A percentile compares a stretch with the other conserved stretches of the same genome.
These are phyloP conservation scores for Gobio gobio DNA, from an alignment of 2,113 vertebrate genomes.

Conservation along the genomic window DNA sequence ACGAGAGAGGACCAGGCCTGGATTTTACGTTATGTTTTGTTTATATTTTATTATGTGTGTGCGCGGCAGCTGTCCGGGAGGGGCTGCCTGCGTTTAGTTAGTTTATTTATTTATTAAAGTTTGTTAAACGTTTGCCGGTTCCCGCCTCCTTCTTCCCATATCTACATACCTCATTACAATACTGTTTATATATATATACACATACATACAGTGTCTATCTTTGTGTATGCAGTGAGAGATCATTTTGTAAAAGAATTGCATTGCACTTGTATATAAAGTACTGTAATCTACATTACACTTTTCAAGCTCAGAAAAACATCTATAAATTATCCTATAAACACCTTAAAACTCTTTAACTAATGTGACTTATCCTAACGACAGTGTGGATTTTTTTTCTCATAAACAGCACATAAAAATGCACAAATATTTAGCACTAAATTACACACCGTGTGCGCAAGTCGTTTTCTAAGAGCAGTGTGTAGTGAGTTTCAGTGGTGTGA, in stretches of 20 bases:
- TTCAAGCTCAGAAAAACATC: background rate
- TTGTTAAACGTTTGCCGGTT: too few relatives aligned
- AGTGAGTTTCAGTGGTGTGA: background rate
- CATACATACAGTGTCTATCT: background rate
- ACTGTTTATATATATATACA: too few relatives aligned
- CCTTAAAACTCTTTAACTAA: background rate
- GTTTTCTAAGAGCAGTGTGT: background rate
- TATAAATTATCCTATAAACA: conserved; percentile 16
- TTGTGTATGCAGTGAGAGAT: background rate
- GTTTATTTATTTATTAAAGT: too few relatives aligned
- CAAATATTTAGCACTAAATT: conserved; percentile 22
- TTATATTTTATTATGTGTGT: too few relatives aligned
- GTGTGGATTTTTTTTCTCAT: background rate
- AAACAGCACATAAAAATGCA: background rate
- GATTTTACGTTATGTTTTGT: too few relatives aligned
- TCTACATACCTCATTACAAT: too few relatives aligned
- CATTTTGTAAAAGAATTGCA: background rate
- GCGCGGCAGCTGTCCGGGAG: too few relatives aligned
- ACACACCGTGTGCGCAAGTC: background rate
- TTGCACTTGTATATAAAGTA: background rate
- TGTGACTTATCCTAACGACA: background rate
- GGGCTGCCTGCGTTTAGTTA: too few relatives aligned
- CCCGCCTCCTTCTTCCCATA: too few relatives aligned
- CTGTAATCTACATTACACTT: background rate
- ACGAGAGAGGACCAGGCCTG: too few relatives aligned